Evolutionary conservation across 92 coral and sea anemone species (phyloP).

Genomic region (Meandrina meandrites): DNA sequence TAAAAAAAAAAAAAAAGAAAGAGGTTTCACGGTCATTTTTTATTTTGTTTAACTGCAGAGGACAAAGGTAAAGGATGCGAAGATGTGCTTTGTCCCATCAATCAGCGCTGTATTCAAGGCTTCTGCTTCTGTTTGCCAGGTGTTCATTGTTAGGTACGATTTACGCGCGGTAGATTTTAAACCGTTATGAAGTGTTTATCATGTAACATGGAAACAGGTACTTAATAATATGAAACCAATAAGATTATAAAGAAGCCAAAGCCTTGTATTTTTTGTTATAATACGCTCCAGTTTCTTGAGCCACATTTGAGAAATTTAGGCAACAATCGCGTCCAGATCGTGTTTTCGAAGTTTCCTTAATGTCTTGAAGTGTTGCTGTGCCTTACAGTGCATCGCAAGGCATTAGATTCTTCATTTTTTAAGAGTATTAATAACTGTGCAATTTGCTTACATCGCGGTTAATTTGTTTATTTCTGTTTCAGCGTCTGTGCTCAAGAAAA

Average conservation of each 20-base stretch:
- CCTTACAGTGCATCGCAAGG: neutral
- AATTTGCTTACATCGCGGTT: neutral
- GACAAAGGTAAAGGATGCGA: constrained; percentile 24
- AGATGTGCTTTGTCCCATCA: constrained; percentile 37
- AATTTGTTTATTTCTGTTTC: neutral
- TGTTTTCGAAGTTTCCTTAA: neutral
- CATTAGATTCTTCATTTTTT: neutral
- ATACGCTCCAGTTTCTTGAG: too few relatives aligned
- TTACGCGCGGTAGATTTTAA: neutral
- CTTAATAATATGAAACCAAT: too few relatives aligned
- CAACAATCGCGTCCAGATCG: neutral
- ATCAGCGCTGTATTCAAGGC: constrained; percentile 30
- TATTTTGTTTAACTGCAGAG: neutral
- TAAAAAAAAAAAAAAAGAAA: too few relatives aligned
- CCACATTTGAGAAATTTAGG: too few relatives aligned
- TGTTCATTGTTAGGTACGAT: constrained; percentile 17
- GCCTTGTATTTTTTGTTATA: too few relatives aligned
- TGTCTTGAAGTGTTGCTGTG: too few relatives aligned
- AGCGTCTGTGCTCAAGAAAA: neutral
- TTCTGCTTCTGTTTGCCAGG: constrained; percentile 49
- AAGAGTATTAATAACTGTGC: neutral
- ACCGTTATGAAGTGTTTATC: neutral
- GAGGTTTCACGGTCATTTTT: too few relatives aligned
- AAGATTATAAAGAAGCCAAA: too few relatives aligned
- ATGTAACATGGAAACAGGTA: neutral